These are phyloP conservation scores for Lontra canadensis DNA, from an alignment of 2,113 vertebrate genomes.

Conservation along the genomic window DNA sequence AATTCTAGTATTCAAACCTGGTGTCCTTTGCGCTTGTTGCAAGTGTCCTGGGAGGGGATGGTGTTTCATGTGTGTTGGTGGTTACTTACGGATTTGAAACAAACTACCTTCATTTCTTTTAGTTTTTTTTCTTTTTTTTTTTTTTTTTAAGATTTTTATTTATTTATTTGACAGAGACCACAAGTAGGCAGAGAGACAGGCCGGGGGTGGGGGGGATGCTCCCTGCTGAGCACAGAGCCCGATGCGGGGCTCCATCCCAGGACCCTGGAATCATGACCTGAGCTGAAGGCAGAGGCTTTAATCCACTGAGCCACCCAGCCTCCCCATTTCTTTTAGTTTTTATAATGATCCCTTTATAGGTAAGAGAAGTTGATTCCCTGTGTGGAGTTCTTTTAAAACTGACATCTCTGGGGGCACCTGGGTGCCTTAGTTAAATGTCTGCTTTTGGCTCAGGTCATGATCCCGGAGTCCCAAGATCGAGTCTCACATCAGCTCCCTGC, in stretches of 20 bases:
- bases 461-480: background rate
- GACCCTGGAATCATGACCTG: no score
- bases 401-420: constrained; percentile 56
- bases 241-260: no score
- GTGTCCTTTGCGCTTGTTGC: background rate
- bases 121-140: background rate
- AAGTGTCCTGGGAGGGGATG: background rate
- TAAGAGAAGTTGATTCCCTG: background rate
- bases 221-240: no score
- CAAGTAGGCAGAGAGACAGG: no score
- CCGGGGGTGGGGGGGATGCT: no score
- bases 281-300: no score
- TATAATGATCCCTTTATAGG: background rate
- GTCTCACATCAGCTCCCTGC: background rate
- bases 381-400: constrained; percentile 32
- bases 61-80: background rate
- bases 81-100: background rate
- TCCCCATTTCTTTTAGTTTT: background rate
- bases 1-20: background rate
- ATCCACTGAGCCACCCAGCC: no score
- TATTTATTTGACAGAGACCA: no score
- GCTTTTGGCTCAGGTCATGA: background rate
- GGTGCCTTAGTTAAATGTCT: background rate
- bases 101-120: background rate
- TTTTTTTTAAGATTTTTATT: no score